A percentile compares a stretch with the other conserved stretches of the same genome.
Evolutionary conservation across 2,797 vertebrate species (phyloP).

Genomic region (Gadopsis marmoratus): DNA sequence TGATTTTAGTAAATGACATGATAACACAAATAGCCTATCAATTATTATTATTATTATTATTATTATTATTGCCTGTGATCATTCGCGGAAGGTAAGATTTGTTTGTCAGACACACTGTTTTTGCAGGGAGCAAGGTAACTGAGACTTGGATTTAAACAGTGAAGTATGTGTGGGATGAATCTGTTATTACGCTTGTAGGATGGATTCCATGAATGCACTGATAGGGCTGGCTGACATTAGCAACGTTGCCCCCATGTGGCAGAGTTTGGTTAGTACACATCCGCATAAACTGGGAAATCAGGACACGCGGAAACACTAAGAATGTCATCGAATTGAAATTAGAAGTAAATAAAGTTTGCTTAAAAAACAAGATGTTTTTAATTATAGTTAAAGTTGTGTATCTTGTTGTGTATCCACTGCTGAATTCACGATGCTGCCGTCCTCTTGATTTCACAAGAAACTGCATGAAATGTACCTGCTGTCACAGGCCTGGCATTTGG

Average conservation of each 20-base stretch:
- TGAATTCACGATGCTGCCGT: background rate
- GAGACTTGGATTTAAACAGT: accelerated
- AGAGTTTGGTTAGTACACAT: constrained; percentile 24
- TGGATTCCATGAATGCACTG: constrained; percentile 29
- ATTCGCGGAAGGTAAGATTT: background rate
- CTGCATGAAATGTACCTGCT: background rate
- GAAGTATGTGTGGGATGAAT: accelerated
- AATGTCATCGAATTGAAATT: background rate
- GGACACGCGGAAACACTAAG: background rate
- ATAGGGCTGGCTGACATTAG: background rate
- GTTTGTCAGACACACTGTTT: accelerated
- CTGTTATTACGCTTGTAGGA: background rate
- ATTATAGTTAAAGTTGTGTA: background rate
- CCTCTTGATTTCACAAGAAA: background rate
- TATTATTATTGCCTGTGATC: background rate
- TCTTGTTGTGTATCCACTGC: background rate
- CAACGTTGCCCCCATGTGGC: constrained; percentile 54
- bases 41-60: too few relatives aligned
- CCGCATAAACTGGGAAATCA: background rate
- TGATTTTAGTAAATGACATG: background rate
- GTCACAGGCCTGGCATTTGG: background rate
- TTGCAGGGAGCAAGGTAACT: background rate
- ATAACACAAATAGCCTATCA: background rate
- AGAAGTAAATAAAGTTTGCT: background rate
- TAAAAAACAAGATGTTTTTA: background rate